Percentiles rank a stretch among this genome's conserved stretches.
Evolutionary conservation across 2,888 invertebrate species (phyloP).

Genomic region (Hyles lineata): DNA sequence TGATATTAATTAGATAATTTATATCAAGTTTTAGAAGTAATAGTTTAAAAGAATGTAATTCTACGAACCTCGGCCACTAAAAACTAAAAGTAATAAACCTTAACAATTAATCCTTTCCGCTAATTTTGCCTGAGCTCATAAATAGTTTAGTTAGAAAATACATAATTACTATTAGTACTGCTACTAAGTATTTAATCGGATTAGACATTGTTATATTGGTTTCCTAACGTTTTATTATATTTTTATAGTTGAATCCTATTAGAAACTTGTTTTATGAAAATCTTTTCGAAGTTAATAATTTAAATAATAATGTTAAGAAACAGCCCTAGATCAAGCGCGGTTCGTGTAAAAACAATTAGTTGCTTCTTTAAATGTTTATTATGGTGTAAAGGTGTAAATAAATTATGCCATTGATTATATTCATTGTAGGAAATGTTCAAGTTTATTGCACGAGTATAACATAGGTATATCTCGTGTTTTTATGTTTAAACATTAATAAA

Average conservation of each 20-base stretch:
- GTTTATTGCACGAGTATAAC: background rate
- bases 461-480: background rate
- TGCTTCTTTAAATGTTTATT: conserved; percentile 19
- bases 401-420: conserved; percentile 19
- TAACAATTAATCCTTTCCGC: background rate
- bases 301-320: background rate
- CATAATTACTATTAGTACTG: background rate
- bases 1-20: too few species aligned
- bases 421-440: conserved; percentile 23
- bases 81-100: background rate
- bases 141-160: background rate
- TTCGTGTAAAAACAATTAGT: conserved; percentile 17
- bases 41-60: background rate
- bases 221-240: background rate
- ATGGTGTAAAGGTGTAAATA: conserved; percentile 18
- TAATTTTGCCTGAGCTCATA: background rate
- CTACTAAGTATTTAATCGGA: conserved; percentile 3
- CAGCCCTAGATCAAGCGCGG: conserved; percentile 7
- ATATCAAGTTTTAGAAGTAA: too few species aligned
- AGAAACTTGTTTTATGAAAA: background rate
- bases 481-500: background rate
- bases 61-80: background rate
- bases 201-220: background rate
- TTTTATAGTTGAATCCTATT: background rate
- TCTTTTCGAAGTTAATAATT: background rate